Percentiles rank a stretch among this genome's conserved stretches.
Conservation (phyloP, 2,113 vertebrate species). For the Arizona elegans region DNA sequence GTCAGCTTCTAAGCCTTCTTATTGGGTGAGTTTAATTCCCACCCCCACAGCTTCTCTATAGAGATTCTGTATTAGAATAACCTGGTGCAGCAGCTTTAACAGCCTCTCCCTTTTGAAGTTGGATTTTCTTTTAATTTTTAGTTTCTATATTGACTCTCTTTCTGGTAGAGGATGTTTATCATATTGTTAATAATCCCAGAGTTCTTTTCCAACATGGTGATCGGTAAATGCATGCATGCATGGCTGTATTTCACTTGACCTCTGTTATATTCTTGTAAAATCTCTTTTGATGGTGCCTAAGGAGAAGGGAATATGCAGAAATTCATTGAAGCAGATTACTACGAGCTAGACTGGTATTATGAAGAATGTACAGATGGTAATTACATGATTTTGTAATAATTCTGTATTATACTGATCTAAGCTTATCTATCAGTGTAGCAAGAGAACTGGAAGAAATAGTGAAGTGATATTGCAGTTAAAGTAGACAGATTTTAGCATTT, state of each 20-base stretch:
- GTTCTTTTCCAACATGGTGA: slow-evolving; percentile 27
- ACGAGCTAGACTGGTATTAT: slow-evolving; percentile 98
- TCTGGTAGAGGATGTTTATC: slow-evolving; percentile 63
- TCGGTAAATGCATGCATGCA: slow-evolving; percentile 66
- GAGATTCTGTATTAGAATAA: slow-evolving; percentile 63
- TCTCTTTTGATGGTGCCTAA: slow-evolving; percentile 57
- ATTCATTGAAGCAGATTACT: slow-evolving; percentile 97
- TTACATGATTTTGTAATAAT: slow-evolving; percentile 48
- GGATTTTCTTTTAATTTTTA: background rate
- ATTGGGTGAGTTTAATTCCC: slow-evolving; percentile 80
- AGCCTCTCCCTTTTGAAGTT: slow-evolving; percentile 34
- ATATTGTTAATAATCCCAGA: slow-evolving; percentile 14
- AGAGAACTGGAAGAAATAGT: slow-evolving; percentile 27
- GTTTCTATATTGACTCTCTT: slow-evolving; percentile 20
- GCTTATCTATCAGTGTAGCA: background rate
- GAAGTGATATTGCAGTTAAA: background rate
- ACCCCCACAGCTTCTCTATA: slow-evolving; percentile 57
- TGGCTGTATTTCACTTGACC: slow-evolving; percentile 76
- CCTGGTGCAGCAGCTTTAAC: slow-evolving; percentile 55
- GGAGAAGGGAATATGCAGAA: slow-evolving; percentile 91
- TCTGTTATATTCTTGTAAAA: slow-evolving; percentile 56
- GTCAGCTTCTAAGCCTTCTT: slow-evolving; percentile 58
- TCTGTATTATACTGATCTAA: slow-evolving; percentile 15
- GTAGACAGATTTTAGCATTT: slow-evolving; percentile 13
- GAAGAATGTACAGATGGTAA: slow-evolving; percentile 98